phyloP scores from a whole-genome alignment of 2,888 invertebrate genomes.

The Zonitis immaculata region DNA sequence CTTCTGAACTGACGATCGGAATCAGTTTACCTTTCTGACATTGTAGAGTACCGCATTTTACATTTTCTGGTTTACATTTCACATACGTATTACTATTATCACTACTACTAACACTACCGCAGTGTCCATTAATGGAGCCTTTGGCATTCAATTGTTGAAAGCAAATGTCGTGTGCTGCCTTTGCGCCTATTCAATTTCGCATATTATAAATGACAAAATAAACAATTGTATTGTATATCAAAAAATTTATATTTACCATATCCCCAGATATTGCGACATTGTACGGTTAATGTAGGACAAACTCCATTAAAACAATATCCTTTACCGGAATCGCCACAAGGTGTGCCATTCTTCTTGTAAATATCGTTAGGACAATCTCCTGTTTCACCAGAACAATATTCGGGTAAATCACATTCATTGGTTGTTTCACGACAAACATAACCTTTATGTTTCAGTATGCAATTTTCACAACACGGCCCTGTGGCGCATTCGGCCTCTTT shows the following conservation, averaged over 20 bases:
- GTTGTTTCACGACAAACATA: slow-evolving; percentile 74
- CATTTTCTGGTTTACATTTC: slow-evolving; percentile 77
- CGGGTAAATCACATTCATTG: slow-evolving; percentile 95
- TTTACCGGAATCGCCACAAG: slow-evolving; percentile 61
- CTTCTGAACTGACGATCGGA: slow-evolving; percentile 44
- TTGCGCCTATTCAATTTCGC: slow-evolving; percentile 51
- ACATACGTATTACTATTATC: slow-evolving; percentile 60
- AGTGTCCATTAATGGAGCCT: slow-evolving; percentile 93
- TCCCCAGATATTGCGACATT: slow-evolving; percentile 95
- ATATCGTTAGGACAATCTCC: slow-evolving; percentile 90
- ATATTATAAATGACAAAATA: background rate
- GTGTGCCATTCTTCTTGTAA: slow-evolving; percentile 87
- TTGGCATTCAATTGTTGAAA: slow-evolving; percentile 94
- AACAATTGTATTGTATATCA: background rate
- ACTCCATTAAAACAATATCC: slow-evolving; percentile 90
- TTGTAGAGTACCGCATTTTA: slow-evolving; percentile 90
- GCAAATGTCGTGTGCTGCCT: slow-evolving; percentile 80
- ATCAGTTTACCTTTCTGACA: slow-evolving; percentile 74
- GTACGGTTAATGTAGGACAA: slow-evolving; percentile 81
- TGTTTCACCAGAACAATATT: slow-evolving; percentile 82
- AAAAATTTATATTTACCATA: slow-evolving; percentile 51
- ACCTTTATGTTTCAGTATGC: slow-evolving; percentile 60
- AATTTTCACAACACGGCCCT: slow-evolving; percentile 88
- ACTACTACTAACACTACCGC: slow-evolving; percentile 70
- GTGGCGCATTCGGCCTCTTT: slow-evolving; percentile 92